phyloP scores from a whole-genome alignment of 2,113 vertebrate genomes.

The Fukomys damarensis region DNA sequence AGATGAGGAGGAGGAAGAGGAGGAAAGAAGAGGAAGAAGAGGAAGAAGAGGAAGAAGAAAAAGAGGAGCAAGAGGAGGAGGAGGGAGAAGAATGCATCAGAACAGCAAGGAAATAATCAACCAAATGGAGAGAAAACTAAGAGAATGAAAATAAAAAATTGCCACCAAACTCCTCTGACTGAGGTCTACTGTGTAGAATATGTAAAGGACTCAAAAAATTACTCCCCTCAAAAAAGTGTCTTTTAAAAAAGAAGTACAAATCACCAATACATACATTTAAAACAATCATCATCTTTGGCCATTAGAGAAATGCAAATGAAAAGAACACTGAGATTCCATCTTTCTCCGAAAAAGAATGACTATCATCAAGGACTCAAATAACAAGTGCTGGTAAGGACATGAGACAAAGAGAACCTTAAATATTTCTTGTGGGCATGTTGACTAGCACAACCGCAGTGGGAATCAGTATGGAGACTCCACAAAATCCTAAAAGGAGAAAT shows the following conservation, averaged over 20 bases:
- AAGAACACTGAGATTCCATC: background rate
- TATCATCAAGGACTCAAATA: background rate
- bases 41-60: too few species aligned
- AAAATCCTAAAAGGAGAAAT: background rate
- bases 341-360: background rate
- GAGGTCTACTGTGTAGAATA: background rate
- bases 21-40: too few species aligned
- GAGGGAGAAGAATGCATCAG: too few species aligned
- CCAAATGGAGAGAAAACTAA: background rate
- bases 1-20: too few species aligned
- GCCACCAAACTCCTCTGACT: background rate
- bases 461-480: background rate
- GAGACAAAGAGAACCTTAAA: background rate
- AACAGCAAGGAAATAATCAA: background rate
- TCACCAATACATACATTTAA: background rate
- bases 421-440: background rate
- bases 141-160: background rate
- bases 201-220: background rate
- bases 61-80: too few species aligned
- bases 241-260: background rate
- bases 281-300: background rate
- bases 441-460: background rate
- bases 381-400: background rate
- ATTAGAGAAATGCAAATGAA: background rate
- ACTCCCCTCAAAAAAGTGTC: background rate